Evolutionary conservation across 2,888 invertebrate genomes (phyloP), one percentile per base, ranked within the genome.

Genomic region (Sylvicola cinctus): DNA sequence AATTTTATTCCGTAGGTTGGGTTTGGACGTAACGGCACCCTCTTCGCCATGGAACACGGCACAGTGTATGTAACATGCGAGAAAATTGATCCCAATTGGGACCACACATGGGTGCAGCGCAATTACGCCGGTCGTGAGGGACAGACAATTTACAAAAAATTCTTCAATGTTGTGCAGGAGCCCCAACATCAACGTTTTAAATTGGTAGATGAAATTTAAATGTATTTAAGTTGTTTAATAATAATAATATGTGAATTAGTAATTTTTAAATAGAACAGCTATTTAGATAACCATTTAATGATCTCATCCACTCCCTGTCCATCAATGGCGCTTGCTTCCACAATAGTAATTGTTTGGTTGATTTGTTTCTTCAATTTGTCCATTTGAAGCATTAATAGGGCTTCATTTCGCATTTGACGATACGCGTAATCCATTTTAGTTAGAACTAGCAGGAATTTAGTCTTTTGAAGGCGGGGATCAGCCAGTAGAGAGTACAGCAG

Each of bases 341-440:
- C 58, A 27, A 83, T 64, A 2, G 62, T 65, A 1, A 80, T 68
- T 16, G 68, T 63, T 46, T 75, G 77, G 2, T 58, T 58, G 10
- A 78, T 66, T 57, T 84, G 78, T 16, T 63, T 63, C 43, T 73
- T 65, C 15, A 84, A 59, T 30, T 77, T 66, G 6, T 65, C 63
- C 54, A 75, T 69, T 52, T 84, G 80, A 41, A 85, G 58, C 77
- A 84, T 84, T 2, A 84, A 60, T 16, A 84, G 54, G 0, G 83
- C 80, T 49, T 85, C 83, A 50, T 84, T 84, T 32, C 83, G 63
- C 80, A 84, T 83, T 49, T 84, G 84, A 10, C 81, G 63, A 54
- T 84, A 83, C 4, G 83, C 80, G 2, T 77, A 71, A 46, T 85
- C 84, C 78, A 80, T 83, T 61, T 85, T 85, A 11, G 74, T 70